Evolutionary conservation across 2,113 vertebrate species (phyloP).

Genomic region (Spea multiplicata): DNA sequence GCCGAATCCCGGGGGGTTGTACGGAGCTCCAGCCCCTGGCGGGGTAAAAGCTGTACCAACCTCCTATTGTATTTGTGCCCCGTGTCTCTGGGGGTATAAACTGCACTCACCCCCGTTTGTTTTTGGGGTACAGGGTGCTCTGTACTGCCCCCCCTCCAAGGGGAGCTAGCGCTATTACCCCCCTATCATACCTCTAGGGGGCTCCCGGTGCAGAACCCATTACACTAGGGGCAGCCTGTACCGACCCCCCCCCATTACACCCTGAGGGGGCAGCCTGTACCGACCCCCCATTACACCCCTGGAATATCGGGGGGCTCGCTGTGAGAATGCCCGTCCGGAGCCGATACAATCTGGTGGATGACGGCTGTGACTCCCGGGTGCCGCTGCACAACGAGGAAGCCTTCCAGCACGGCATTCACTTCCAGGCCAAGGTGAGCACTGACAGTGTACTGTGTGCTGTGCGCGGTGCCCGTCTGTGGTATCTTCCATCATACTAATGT

Average conservation of each 20-base stretch:
- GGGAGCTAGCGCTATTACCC: neutral
- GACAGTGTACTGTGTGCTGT: neutral
- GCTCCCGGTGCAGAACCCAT: too few species aligned
- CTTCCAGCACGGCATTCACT: constrained; percentile 84
- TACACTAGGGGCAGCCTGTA: too few species aligned
- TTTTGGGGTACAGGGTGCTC: neutral
- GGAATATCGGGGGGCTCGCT: neutral
- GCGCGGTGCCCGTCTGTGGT: too few species aligned
- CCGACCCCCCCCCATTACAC: too few species aligned
- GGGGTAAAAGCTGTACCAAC: too few species aligned
- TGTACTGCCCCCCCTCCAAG: neutral
- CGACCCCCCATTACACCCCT: neutral
- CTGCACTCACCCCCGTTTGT: too few species aligned
- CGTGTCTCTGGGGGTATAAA: too few species aligned
- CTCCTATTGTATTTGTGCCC: too few species aligned
- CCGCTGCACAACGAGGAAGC: constrained; percentile 88
- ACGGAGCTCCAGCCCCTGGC: too few species aligned
- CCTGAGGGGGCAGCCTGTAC: too few species aligned
- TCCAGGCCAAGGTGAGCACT: constrained; percentile 84
- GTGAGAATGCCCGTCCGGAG: constrained; percentile 60
- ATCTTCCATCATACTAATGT: too few species aligned
- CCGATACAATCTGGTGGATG: constrained; percentile 91
- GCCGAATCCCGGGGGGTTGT: too few species aligned
- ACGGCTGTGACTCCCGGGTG: constrained; percentile 79
- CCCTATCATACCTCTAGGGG: neutral